Conservation (phyloP, 2,888 invertebrate genomes). For the Catocala sponsa region DNA sequence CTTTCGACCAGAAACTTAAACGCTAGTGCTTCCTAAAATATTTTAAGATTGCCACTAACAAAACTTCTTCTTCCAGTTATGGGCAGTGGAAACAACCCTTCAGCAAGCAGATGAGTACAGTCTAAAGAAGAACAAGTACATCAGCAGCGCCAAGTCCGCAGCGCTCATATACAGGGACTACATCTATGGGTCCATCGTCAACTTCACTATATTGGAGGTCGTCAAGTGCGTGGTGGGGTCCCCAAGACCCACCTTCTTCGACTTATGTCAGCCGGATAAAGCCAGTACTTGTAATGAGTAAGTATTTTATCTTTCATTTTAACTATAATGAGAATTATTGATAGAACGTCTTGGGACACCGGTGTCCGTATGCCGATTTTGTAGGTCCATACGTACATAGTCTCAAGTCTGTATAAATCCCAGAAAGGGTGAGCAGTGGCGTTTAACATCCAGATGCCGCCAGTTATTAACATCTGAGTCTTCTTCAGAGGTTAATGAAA, state of each 20-base stretch:
- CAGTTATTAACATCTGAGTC: no score
- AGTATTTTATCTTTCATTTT: slow-evolving; percentile 44
- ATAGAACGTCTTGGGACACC: no score
- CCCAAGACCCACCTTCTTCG: slow-evolving; percentile 93
- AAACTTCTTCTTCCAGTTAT: slow-evolving; percentile 69
- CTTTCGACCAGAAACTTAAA: no score
- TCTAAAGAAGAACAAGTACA: slow-evolving; percentile 75
- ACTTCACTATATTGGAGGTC: slow-evolving; percentile 89
- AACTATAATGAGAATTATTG: no score
- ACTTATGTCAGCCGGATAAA: slow-evolving; percentile 91
- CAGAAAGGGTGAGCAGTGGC: no score
- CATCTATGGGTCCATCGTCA: slow-evolving; percentile 89
- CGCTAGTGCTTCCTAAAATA: no score
- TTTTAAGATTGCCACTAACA: no score
- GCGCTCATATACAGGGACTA: slow-evolving; percentile 89
- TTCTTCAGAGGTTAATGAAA: no score
- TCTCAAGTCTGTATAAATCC: no score
- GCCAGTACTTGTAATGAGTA: slow-evolving; percentile 89
- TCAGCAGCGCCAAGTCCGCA: slow-evolving; percentile 74
- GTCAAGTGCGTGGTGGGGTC: slow-evolving; percentile 91
- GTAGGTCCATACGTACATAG: no score
- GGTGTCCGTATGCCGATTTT: no score
- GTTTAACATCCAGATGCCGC: no score
- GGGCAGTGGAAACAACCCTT: slow-evolving; percentile 78
- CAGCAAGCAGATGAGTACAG: slow-evolving; percentile 79